Base-by-base conservation (phyloP, 2,888 invertebrate species). In the Camptogramma bilineatum region DNA sequence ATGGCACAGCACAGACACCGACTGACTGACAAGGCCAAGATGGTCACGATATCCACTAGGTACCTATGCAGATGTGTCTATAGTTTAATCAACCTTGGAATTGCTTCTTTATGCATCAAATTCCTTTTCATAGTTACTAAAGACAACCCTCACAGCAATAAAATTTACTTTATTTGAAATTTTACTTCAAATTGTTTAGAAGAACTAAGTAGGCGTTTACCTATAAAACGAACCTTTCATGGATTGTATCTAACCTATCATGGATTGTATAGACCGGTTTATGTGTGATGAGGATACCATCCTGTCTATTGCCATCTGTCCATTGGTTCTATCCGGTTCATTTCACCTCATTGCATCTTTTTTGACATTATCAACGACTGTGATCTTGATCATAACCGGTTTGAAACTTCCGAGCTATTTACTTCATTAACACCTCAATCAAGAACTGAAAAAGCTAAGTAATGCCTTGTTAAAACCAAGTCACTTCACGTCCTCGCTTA, bases 401-500 rank as follows among this genome's bases (percentile, higher is more conserved):
- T 60, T 44, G 28, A 8, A 39, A 10, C 46, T 28, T 54, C 16
- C 21, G 17, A 60, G 44, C 59, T 48, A 56, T 66, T 58, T 48
- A 54, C 56, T 62, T 42, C 44, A 57, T 56, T 44, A 63, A 51
- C 59, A 50, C 52, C 42, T 58, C 19, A 34, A 59, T 66, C 64
- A 64, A 61, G 13, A 47, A 57, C 59, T 60, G 62, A 68, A 64
- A 66, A 55, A 53, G 64, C 51, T 17, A 52, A 55, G 52, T 51
- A 56, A 60, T 42, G 61, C 58, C 59, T 63, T 48, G 69, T 69
- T 69, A 58, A 62, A 68, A 62, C 51, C 66, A 69, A 76, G 85
- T 86, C 86, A 89, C 77, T 79, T 73, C 78, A 72, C 82, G 90
- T 81, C 91, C 91, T 91, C 88, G 89, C 76, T 68, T 69, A 60